These are phyloP conservation scores for Machimus rusticus DNA, from an alignment of 2,888 invertebrate genomes.

Conservation along the genomic window DNA sequence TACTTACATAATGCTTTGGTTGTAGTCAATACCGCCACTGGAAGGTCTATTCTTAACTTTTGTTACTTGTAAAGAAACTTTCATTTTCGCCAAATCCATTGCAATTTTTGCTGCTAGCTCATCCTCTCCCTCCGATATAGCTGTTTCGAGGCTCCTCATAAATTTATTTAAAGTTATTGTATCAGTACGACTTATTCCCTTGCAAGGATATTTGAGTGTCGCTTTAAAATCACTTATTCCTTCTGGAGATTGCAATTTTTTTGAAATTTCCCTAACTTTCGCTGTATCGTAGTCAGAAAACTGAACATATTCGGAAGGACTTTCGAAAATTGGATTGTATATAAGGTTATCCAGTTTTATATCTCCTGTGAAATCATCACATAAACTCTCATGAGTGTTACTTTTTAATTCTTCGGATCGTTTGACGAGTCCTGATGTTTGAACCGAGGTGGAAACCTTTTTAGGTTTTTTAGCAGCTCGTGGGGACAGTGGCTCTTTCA, in stretches of 20 bases:
- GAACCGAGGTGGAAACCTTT: slow-evolving; percentile 69
- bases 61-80: slow-evolving; percentile 77
- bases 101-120: slow-evolving; percentile 79
- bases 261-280: slow-evolving; percentile 47
- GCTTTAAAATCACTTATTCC: slow-evolving; percentile 50
- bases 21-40: slow-evolving; percentile 37
- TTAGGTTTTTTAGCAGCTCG: slow-evolving; percentile 54
- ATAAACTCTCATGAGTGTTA: not conserved
- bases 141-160: slow-evolving; percentile 75
- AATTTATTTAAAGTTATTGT: slow-evolving; percentile 70
- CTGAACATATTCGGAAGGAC: slow-evolving; percentile 29
- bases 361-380: not conserved
- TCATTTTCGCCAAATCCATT: slow-evolving; percentile 76
- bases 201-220: slow-evolving; percentile 35
- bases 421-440: slow-evolving; percentile 66
- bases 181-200: slow-evolving; percentile 60
- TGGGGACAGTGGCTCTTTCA: not conserved
- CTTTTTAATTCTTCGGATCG: slow-evolving; percentile 51
- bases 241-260: slow-evolving; percentile 49
- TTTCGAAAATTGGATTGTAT: slow-evolving; percentile 55
- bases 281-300: slow-evolving; percentile 42
- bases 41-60: slow-evolving; percentile 58
- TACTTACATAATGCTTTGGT: slow-evolving; percentile 44
- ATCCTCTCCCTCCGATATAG: slow-evolving; percentile 80
- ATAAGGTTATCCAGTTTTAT: not conserved